Percentiles rank a stretch among this genome's conserved stretches.
Conservation (phyloP, 2,888 invertebrate genomes). For the Ectemnius cavifrons region DNA sequence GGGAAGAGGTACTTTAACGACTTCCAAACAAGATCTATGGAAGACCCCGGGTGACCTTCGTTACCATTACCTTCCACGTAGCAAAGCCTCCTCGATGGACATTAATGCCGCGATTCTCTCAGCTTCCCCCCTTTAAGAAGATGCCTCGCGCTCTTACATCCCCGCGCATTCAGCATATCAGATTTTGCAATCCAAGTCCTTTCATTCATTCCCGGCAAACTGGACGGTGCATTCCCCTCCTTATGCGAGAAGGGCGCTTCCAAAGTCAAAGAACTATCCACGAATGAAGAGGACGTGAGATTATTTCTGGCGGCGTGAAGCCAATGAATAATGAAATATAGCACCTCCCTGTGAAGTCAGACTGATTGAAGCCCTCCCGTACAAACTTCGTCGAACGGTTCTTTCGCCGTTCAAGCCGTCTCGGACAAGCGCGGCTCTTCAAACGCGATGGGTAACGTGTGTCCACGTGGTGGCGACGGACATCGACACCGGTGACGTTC, state of each 20-base stretch:
- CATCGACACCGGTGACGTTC: not conserved
- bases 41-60: constrained; percentile 70
- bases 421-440: not conserved
- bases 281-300: not conserved
- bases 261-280: too few species aligned
- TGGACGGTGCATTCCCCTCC: too few species aligned
- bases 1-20: constrained; percentile 76
- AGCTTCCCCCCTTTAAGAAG: constrained; percentile 13
- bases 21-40: constrained; percentile 76
- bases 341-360: not conserved
- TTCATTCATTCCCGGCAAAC: too few species aligned
- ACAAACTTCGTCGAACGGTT: not conserved
- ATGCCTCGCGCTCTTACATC: too few species aligned
- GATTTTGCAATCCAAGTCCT: too few species aligned
- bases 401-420: not conserved
- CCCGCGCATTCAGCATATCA: too few species aligned
- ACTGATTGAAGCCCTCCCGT: not conserved
- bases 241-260: too few species aligned
- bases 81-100: constrained; percentile 49
- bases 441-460: not conserved
- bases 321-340: not conserved
- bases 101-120: constrained; percentile 39
- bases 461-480: not conserved
- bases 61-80: constrained; percentile 66
- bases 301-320: not conserved